Percentiles rank a stretch among this genome's conserved stretches.
Evolutionary conservation across 2,888 invertebrate genomes (phyloP).

Genomic region (Lasioglossum zephyrum): DNA sequence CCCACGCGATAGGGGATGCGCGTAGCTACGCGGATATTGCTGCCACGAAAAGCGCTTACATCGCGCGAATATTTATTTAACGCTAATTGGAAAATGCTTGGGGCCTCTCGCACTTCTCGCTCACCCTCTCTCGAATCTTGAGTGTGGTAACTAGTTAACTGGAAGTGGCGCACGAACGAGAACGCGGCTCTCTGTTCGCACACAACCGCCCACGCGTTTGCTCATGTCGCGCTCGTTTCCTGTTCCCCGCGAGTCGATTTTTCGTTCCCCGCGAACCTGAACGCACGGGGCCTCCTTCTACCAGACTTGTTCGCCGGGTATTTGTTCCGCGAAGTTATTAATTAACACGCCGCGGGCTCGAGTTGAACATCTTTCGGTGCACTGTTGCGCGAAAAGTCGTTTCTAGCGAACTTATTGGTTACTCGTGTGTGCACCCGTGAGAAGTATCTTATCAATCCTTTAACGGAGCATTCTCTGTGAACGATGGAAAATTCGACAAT

Average conservation of each 20-base stretch:
- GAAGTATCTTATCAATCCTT: neutral
- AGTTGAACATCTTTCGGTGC: neutral
- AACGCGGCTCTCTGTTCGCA: slow-evolving; percentile 20
- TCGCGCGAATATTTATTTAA: slow-evolving; percentile 80
- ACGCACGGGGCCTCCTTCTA: neutral
- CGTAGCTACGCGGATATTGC: slow-evolving; percentile 71
- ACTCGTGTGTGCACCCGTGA: neutral
- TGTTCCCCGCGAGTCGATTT: slow-evolving; percentile 37
- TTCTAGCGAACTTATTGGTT: neutral
- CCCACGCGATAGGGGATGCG: slow-evolving; percentile 27
- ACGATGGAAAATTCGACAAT: neutral
- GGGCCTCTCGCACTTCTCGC: slow-evolving; percentile 54
- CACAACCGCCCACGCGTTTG: slow-evolving; percentile 17
- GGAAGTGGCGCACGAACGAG: slow-evolving; percentile 45
- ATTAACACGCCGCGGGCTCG: neutral
- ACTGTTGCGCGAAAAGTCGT: neutral
- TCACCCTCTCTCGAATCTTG: slow-evolving; percentile 25
- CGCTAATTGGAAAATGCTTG: slow-evolving; percentile 81
- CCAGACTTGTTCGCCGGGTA: neutral
- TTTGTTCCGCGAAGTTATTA: neutral
- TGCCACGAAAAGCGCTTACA: slow-evolving; percentile 60
- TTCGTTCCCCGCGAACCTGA: neutral
- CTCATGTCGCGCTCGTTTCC: slow-evolving; percentile 44
- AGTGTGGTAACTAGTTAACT: slow-evolving; percentile 53
- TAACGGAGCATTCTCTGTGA: neutral